Base-by-base conservation (phyloP, 2,888 invertebrate genomes). In the Octonoba sinensis region DNA sequence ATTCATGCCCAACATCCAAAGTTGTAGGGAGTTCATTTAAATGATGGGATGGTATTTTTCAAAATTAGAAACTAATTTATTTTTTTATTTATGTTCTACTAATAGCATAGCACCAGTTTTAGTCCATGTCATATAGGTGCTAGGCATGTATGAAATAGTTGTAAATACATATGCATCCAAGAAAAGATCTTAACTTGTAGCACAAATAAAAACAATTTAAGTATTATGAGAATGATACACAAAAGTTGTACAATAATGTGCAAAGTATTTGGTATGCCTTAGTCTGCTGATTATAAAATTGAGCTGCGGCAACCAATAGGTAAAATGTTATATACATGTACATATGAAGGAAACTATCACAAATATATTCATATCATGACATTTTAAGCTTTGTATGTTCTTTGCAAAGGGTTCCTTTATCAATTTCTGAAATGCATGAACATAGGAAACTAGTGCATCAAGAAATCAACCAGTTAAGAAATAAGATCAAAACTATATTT, bases 291-390 rank as follows among this genome's bases (percentile, higher is more conserved):
- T 65, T 74, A 74, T 46, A 74, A 74, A 74, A 77, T 77, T 77
- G 77, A 77, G 77, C 77, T 56, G 77, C 65, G 77, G 77, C 77
- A 64, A 36, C 54, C 54, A 54, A 27, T 47, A 62, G 51, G 57
- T 71, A 60, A 22, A 64, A 74, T 44, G 56, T 57, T 74, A 69
- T 46, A 69, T 44, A 74, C 54, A 20, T 44, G 47, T 22, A 46
- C 36, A 36, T 36, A 36, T 36, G 57, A 77, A 72, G 24, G 44
- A 22, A 72, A 72, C 49, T 49, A 46, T 67, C 49, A 75, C 62
- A 62, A 69, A 62, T 51, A 60, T 69, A 56, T 76, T 69, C 59
- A 75, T 67, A 59, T 22, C 18, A n/a, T 62, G 56, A 46, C 44
- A 22, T 56, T 36, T 36, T 36, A 36, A 36, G 36, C 36, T 11